Percentiles rank a stretch among this genome's conserved stretches.
These are phyloP conservation scores for Drosophila infuscata DNA, from an alignment of 2,888 invertebrate genomes.

Conservation along the genomic window DNA sequence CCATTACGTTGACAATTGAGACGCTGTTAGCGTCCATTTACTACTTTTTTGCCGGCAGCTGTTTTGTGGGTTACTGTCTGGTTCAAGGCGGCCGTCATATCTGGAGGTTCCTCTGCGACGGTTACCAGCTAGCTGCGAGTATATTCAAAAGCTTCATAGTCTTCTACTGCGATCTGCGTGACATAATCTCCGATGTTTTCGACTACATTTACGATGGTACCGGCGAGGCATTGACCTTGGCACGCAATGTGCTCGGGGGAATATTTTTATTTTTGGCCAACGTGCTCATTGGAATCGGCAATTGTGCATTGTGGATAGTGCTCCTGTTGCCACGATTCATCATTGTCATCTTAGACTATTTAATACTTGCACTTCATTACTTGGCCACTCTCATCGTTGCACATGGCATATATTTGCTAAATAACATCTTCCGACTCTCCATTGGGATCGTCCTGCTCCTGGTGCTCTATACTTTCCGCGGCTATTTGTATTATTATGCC, in stretches of 20 bases:
- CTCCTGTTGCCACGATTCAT: conserved; percentile 51
- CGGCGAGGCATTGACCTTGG: conserved; percentile 16
- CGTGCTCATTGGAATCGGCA: conserved; percentile 49
- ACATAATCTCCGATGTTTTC: conserved; percentile 1
- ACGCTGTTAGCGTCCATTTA: conserved; percentile 31
- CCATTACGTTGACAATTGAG: conserved; percentile 35
- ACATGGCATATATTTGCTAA: conserved; percentile 37
- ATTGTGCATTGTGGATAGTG: conserved; percentile 51
- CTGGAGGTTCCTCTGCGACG: conserved; percentile 31
- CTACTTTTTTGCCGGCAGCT: conserved; percentile 56
- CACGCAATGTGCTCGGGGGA: background rate
- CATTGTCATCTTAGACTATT: conserved; percentile 39
- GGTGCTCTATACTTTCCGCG: conserved; percentile 50
- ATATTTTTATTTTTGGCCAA: conserved; percentile 20
- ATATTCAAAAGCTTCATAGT: conserved; percentile 2
- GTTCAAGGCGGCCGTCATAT: conserved; percentile 25
- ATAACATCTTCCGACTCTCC: conserved; percentile 46
- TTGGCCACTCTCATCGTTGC: conserved; percentile 24
- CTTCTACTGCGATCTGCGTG: conserved; percentile 12
- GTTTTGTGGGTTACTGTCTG: conserved; percentile 53
- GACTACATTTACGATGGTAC: conserved; percentile 49
- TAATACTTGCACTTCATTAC: conserved; percentile 21
- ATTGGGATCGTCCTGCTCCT: conserved; percentile 52
- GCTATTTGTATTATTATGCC: conserved; percentile 40
- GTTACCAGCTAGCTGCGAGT: conserved; percentile 2